A percentile compares a stretch with the other conserved stretches of the same genome.
phyloP scores from a whole-genome alignment of 2,113 vertebrate genomes.

The Gymnarchus niloticus region DNA sequence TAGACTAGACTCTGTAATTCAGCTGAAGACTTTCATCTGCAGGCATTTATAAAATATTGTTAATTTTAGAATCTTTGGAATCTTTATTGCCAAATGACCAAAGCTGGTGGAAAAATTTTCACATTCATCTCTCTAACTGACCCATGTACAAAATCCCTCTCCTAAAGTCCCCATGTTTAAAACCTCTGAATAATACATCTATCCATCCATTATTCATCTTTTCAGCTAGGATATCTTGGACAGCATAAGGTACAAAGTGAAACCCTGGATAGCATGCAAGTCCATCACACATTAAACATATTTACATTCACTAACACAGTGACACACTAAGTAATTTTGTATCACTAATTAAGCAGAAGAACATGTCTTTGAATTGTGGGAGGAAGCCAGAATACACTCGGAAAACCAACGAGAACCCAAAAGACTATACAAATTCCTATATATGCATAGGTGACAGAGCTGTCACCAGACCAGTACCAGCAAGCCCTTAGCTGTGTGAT shows the following conservation, averaged over 20 bases:
- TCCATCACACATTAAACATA: neutral
- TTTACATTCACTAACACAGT: neutral
- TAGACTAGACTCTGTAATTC: neutral
- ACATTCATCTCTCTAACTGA: neutral
- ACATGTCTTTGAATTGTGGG: neutral
- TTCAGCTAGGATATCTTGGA: neutral
- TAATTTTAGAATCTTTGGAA: too few species aligned
- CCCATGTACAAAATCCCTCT: slow-evolving; percentile 4
- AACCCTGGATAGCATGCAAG: neutral
- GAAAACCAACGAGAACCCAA: neutral
- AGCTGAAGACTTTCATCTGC: neutral
- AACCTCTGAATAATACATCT: neutral
- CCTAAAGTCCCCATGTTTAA: slow-evolving; percentile 2
- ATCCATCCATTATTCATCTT: slow-evolving; percentile 1
- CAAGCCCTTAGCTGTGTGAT: neutral
- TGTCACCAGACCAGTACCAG: neutral
- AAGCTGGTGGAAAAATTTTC: too few species aligned
- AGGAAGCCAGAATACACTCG: neutral
- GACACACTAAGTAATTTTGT: neutral
- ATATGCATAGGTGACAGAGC: neutral
- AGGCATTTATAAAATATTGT: neutral
- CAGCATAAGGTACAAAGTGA: neutral
- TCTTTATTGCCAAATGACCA: too few species aligned
- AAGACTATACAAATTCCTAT: neutral
- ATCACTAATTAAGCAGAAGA: neutral